Evolutionary conservation across 2,113 vertebrate genomes (phyloP).

Genomic region (Atractosteus spatula): DNA sequence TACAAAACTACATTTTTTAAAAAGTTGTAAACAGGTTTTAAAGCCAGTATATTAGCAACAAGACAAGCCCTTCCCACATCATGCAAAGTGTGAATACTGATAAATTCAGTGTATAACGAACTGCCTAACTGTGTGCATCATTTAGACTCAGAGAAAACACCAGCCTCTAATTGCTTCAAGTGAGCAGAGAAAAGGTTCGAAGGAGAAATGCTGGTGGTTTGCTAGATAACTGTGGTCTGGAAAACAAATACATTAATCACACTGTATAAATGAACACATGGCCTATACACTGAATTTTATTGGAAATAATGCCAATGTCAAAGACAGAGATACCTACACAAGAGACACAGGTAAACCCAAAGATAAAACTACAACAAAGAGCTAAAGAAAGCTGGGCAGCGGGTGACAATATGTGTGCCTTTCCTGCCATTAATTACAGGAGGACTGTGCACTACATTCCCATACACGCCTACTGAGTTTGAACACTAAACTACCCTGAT

Average conservation of each 20-base stretch:
- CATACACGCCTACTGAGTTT: no score
- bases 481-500: no score
- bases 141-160: no score
- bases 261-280: no score
- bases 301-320: neutral
- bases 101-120: neutral
- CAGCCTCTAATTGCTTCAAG: neutral
- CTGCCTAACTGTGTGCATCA: neutral
- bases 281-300: neutral
- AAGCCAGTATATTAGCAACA: conserved; percentile 61
- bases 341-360: no score
- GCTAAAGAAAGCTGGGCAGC: neutral
- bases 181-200: neutral
- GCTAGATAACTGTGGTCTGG: neutral
- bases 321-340: neutral
- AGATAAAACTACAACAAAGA: neutral
- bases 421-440: no score
- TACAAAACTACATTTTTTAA: conserved; percentile 67
- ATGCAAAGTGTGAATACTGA: conserved; percentile 38
- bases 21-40: conserved; percentile 80
- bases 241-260: neutral
- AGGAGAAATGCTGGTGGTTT: no score
- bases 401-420: neutral
- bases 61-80: conserved; percentile 39
- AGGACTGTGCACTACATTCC: neutral